These are phyloP conservation scores for Sympetrum striolatum DNA, from an alignment of 2,888 invertebrate genomes.

Conservation along the genomic window DNA sequence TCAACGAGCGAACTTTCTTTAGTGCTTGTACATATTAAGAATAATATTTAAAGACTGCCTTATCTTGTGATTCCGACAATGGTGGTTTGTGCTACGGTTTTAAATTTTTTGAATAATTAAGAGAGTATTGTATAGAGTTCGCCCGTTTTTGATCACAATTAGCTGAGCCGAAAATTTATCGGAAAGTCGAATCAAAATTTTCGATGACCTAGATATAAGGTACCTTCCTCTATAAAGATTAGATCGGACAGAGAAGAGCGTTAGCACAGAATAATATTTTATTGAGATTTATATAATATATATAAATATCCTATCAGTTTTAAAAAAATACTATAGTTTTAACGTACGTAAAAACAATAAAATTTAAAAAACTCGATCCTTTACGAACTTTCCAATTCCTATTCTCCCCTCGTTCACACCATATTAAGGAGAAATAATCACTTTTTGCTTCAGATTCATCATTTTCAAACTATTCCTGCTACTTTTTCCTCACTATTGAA, in stretches of 20 bases:
- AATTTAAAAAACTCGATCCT: not conserved
- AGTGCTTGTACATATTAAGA: not conserved
- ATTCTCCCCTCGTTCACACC: not conserved
- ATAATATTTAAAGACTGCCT: not conserved
- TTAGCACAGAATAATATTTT: conserved; percentile 17
- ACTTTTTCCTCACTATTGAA: not conserved
- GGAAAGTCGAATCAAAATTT: not conserved
- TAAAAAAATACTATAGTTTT: not conserved
- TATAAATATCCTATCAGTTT: not conserved
- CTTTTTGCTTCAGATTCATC: not conserved
- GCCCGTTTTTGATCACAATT: not conserved
- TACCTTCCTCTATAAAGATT: not conserved
- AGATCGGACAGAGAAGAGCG: not conserved
- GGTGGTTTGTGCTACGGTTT: not conserved
- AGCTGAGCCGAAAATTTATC: not conserved
- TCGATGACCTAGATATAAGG: not conserved
- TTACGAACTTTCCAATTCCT: not conserved
- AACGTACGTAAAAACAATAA: not conserved
- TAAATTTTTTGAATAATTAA: not conserved
- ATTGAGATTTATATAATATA: not conserved
- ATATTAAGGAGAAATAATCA: not conserved
- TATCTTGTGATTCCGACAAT: conserved; percentile 17
- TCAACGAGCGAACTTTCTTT: not conserved
- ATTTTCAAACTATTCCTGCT: not conserved
- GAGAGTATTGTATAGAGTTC: not conserved